Base-by-base conservation (phyloP, 2,113 vertebrate genomes). In the Tenrec ecaudatus region DNA sequence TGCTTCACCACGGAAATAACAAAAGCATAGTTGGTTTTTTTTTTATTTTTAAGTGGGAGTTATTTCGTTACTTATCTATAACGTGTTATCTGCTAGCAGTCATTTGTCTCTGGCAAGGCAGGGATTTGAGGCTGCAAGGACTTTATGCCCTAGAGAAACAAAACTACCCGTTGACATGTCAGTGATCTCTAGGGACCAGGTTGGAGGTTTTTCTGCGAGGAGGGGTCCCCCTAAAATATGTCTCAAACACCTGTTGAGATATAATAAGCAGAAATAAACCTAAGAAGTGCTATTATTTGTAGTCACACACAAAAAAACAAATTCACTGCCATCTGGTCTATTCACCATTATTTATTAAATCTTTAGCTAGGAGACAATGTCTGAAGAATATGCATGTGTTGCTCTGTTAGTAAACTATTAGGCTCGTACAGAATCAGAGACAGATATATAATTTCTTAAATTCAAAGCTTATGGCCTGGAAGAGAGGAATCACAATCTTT, bases 381-480 rank as follows among this genome's bases (percentile, higher is more conserved):
- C 33, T 82, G 29, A 60, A 83, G 82, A 64, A 7, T 66, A 0
- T 29, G 6, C 22, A 1, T 69, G 20, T 91, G 25, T 64, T 92
- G 53, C 25, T 86, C 6, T 64, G 40, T 25, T 14, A 40, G 22
- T 93, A 57, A 90, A 86, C 80, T 82, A 1, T 27, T 12, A 62
- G 14, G 31, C 17, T 81, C 33, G 2, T 31, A 68, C 1, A 82
- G 33, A 10, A 90, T 57, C 83, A 40, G 77, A 69, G 57, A 87
- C 57, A 68, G 89, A 57, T 29, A n/a, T n/a, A n/a, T n/a, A n/a
- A n/a, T 53, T 29, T 77, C 31, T 84, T 87, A 78, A 91, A 29
- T 75, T 60, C 17, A 57, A 88, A 82, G 16, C 43, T 71, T 58
- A 75, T 15, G 11, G 29, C n/a, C 31, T 17, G 62, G 31, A 76